Conservation (phyloP, 2,797 vertebrate genomes). For the Syngnathus acus region DNA sequence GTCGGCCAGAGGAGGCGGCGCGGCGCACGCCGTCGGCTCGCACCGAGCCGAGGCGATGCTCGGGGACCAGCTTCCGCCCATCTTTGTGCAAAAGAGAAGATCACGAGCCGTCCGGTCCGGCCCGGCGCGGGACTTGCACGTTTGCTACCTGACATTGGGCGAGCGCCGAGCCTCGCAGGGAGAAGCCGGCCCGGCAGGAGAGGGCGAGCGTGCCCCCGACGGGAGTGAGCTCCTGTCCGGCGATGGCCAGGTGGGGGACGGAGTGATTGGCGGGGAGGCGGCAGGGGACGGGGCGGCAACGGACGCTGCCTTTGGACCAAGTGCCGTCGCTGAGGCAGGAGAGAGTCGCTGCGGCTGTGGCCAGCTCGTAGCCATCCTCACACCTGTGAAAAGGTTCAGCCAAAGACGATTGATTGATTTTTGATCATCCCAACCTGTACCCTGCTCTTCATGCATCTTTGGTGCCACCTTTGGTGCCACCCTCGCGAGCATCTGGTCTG, state of each 20-base stretch:
- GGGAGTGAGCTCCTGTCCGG: slow-evolving; percentile 72
- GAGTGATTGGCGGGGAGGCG: slow-evolving; percentile 69
- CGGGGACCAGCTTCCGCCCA: slow-evolving; percentile 80
- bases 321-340: slow-evolving; percentile 80
- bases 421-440: too few species aligned
- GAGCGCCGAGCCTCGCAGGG: slow-evolving; percentile 68
- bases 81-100: slow-evolving; percentile 54
- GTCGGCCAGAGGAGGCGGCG: slow-evolving; percentile 71
- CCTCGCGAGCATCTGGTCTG: too few species aligned
- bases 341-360: slow-evolving; percentile 61
- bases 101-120: background rate
- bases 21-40: slow-evolving; percentile 75
- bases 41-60: slow-evolving; percentile 76
- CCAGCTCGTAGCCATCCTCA: slow-evolving; percentile 76
- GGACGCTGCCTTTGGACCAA: slow-evolving; percentile 81
- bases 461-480: too few species aligned
- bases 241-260: slow-evolving; percentile 54
- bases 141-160: slow-evolving; percentile 80
- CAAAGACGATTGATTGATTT: too few species aligned
- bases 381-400: slow-evolving; percentile 67
- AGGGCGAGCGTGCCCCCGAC: slow-evolving; percentile 73
- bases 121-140: background rate
- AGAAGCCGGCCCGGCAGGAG: slow-evolving; percentile 81
- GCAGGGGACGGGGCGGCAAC: slow-evolving; percentile 78
- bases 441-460: too few species aligned